Evolutionary conservation across 1,140 invertebrate species (phyloP).

Genomic region (Chironomus tepperi): DNA sequence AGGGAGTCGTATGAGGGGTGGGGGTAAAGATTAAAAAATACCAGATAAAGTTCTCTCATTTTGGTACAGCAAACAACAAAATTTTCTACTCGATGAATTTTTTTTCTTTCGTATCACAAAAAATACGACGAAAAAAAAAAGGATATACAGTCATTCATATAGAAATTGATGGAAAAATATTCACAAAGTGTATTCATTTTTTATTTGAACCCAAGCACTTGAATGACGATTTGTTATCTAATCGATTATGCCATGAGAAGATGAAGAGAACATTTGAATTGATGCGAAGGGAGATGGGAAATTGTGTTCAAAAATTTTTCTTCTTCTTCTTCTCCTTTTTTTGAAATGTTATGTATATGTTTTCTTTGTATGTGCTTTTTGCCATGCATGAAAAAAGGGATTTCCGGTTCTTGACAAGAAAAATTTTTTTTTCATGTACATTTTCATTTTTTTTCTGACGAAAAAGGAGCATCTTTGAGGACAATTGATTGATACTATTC

Average conservation of each 20-base stretch:
- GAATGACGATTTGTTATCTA: constrained; percentile 22
- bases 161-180: no score
- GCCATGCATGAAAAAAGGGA: constrained; percentile 9
- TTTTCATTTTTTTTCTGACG: no score
- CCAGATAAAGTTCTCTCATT: background rate
- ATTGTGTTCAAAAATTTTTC: constrained; percentile 21
- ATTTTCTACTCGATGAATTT: constrained; percentile 20
- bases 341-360: background rate
- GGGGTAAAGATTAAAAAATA: no score
- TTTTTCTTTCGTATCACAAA: background rate
- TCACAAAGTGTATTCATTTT: background rate
- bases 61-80: background rate
- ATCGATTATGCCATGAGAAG: constrained; percentile 12
- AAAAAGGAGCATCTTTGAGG: no score
- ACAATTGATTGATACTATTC: no score
- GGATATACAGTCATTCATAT: background rate
- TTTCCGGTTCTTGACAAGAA: constrained; percentile 19
- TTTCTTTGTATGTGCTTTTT: no score
- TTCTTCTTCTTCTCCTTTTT: background rate
- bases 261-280: no score
- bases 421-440: background rate
- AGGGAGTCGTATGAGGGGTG: no score
- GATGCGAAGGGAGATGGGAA: background rate
- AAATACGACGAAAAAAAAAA: background rate
- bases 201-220: background rate